A percentile compares a stretch with the other conserved stretches of the same genome.
These are phyloP conservation scores for Brachionus rotundiformis DNA, from an alignment of 1,140 invertebrate genomes.

Conservation along the genomic window DNA sequence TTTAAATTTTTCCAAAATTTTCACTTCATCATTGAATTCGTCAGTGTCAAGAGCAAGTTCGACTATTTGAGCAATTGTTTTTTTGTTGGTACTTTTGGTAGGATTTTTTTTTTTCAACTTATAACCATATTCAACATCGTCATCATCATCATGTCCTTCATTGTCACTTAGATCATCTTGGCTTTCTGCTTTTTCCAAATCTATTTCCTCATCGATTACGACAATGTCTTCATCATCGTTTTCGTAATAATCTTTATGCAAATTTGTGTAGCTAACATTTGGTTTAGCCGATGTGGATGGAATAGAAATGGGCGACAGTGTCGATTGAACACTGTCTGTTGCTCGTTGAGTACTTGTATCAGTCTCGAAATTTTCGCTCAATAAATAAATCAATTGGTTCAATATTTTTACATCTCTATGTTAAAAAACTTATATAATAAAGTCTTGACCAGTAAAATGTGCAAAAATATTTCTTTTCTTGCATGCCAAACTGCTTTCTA, in stretches of 20 bases:
- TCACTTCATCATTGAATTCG: background rate
- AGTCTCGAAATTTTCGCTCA: background rate
- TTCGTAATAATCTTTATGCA: conserved; percentile 25
- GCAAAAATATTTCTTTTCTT: no score
- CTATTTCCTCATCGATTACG: conserved; percentile 5
- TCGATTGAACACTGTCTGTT: background rate
- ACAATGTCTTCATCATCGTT: conserved; percentile 45
- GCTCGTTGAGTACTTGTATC: background rate
- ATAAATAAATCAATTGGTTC: background rate
- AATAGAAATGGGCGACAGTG: background rate
- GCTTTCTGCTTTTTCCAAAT: conserved; percentile 41
- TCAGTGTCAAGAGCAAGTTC: background rate
- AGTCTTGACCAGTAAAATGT: no score
- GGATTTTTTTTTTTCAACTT: background rate
- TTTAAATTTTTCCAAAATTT: conserved; percentile 33
- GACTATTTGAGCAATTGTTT: background rate
- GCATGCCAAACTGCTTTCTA: no score
- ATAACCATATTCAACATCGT: conserved; percentile 36
- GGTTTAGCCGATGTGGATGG: background rate
- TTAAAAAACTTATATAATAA: background rate
- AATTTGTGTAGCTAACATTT: background rate
- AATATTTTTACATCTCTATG: conserved; percentile 10
- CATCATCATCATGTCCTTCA: conserved; percentile 37
- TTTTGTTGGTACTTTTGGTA: background rate
- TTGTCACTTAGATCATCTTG: conserved; percentile 32